Evolutionary conservation across 2,113 vertebrate genomes (phyloP).

Genomic region (Peucedramus taeniatus): DNA sequence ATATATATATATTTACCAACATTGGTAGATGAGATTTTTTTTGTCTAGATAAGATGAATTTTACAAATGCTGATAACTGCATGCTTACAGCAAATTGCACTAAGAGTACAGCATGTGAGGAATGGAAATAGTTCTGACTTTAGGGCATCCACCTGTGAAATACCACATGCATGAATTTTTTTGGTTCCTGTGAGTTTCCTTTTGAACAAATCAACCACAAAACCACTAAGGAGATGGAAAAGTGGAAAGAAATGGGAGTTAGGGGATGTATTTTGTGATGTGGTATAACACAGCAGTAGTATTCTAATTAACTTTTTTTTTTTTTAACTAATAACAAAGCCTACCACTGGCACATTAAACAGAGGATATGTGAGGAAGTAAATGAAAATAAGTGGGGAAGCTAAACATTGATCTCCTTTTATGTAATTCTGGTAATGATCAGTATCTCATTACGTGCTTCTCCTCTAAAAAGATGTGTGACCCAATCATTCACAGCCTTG

Average conservation of each 20-base stretch:
- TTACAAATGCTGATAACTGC: not conserved
- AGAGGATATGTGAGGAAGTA: not conserved
- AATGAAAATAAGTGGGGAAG: not conserved
- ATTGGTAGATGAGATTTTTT: not conserved
- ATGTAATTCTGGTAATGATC: not conserved
- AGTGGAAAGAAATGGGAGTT: not conserved
- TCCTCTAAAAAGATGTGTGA: not conserved
- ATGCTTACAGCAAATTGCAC: not conserved
- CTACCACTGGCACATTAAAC: not conserved
- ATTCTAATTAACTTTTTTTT: not conserved
- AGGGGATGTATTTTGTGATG: not conserved
- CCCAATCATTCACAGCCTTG: not conserved
- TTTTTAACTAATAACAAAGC: not conserved
- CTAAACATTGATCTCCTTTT: slow-evolving; percentile 1
- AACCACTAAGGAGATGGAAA: not conserved
- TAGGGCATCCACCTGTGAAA: not conserved
- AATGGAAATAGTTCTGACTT: not conserved
- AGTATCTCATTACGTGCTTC: not conserved
- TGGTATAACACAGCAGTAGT: not conserved
- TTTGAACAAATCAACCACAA: not conserved
- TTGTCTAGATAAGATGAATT: not conserved
- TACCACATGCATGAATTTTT: not conserved
- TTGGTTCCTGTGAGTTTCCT: not conserved
- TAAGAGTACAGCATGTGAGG: not conserved
- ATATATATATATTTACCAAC: not conserved